Conservation (phyloP, 2,113 vertebrate species). For the Eulemur rufifrons region DNA sequence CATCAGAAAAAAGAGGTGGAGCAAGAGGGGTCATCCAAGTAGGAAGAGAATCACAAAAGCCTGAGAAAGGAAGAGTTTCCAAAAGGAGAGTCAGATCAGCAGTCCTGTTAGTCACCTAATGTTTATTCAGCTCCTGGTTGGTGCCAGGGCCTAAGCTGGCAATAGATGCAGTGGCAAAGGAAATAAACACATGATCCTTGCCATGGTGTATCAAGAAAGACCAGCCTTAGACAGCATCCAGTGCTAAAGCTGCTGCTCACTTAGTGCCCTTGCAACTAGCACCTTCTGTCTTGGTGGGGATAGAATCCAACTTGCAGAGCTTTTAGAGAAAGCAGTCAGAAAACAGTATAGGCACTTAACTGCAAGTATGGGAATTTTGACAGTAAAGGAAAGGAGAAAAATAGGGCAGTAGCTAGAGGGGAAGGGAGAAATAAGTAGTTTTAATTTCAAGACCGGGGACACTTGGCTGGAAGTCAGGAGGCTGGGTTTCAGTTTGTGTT, state of each 20-base stretch:
- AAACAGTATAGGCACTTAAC: not conserved
- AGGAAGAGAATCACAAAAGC: not conserved
- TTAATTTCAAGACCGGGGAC: slow-evolving; percentile 29
- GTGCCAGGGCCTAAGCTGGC: not conserved
- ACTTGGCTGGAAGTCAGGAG: not conserved
- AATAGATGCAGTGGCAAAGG: not conserved
- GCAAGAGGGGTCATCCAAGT: not conserved
- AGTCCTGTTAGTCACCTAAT: not conserved
- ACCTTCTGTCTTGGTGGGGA: fast-evolving
- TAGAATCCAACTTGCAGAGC: not conserved
- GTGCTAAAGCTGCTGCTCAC: not conserved
- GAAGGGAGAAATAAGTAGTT: not conserved
- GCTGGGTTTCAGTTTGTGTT: not conserved
- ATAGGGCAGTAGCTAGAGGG: not conserved
- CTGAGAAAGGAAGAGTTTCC: not conserved
- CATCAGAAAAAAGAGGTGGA: not conserved
- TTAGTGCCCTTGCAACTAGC: not conserved
- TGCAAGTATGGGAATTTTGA: not conserved
- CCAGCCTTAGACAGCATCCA: not conserved
- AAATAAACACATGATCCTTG: not conserved
- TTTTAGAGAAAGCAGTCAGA: not conserved
- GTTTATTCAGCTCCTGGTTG: not conserved
- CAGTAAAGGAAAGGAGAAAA: not conserved
- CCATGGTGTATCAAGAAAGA: not conserved
- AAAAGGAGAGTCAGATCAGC: not conserved